Conservation (phyloP, 2,888 invertebrate genomes). For the Pycnomerus fuliginosus region DNA sequence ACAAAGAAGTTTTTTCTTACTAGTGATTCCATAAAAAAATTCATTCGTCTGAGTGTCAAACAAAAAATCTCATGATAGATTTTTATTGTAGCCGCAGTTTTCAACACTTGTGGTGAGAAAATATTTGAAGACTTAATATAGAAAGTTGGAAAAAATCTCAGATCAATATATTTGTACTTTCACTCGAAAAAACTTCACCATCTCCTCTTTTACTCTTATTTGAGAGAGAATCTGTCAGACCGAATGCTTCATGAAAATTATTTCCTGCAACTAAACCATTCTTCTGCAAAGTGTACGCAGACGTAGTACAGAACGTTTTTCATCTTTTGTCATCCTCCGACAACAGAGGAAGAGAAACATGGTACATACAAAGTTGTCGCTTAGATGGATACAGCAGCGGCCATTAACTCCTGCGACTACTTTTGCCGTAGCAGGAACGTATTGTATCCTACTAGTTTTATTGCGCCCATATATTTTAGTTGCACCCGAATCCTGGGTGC, state of each 20-base stretch:
- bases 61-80: no score
- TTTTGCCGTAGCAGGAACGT: constrained; percentile 14
- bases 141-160: no score
- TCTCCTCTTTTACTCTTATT: no score
- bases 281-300: constrained; percentile 3
- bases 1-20: no score
- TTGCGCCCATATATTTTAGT: constrained; percentile 26
- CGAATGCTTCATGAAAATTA: constrained; percentile 16
- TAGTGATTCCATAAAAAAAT: no score
- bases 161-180: no score
- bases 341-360: constrained; percentile 9
- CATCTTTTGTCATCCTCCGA: constrained; percentile 12
- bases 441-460: constrained; percentile 26
- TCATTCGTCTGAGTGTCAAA: no score
- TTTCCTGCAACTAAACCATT: constrained; percentile 19
- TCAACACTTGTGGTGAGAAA: no score
- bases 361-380: constrained; percentile 13
- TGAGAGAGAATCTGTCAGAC: constrained; percentile 8
- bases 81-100: no score
- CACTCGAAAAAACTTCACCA: no score
- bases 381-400: constrained; percentile 6
- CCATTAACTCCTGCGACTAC: constrained; percentile 22
- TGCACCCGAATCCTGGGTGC: constrained; percentile 13
- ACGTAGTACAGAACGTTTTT: constrained; percentile 17
- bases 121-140: no score